phyloP scores from a whole-genome alignment of 1,140 invertebrate genomes.

The Streblospio benedicti region DNA sequence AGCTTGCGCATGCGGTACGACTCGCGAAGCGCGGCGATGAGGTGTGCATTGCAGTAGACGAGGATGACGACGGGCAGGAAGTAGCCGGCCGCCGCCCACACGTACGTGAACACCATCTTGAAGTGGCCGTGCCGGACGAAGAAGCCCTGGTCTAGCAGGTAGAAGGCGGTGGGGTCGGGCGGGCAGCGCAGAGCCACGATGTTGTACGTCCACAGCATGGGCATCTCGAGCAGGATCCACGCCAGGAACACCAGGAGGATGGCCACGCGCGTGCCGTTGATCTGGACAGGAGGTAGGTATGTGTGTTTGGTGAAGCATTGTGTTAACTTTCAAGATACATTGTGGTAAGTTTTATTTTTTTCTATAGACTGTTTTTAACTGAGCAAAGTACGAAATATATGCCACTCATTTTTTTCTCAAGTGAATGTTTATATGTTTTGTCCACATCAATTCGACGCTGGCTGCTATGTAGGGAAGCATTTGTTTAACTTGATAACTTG shows the following conservation, averaged over 20 bases:
- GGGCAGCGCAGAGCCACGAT: not conserved
- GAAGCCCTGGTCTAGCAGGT: conserved; percentile 4
- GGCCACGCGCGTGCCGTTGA: not conserved
- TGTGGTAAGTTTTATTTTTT: too few relatives aligned
- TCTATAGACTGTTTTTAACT: too few relatives aligned
- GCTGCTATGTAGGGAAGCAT: too few relatives aligned
- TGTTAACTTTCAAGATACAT: too few relatives aligned
- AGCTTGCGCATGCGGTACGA: conserved; percentile 10
- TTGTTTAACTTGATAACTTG: too few relatives aligned
- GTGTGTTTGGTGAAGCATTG: too few relatives aligned
- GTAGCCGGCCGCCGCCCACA: conserved; percentile 11
- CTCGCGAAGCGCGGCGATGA: conserved; percentile 8
- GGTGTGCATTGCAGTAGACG: conserved; percentile 14
- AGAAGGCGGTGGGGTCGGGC: not conserved
- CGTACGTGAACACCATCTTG: not conserved
- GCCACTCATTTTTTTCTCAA: too few relatives aligned
- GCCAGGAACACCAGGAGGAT: not conserved
- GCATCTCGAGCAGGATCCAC: conserved; percentile 8
- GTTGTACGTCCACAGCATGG: not conserved
- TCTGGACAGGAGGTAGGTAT: not conserved
- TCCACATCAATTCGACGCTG: too few relatives aligned
- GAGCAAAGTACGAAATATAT: too few relatives aligned
- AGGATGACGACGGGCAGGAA: conserved; percentile 13
- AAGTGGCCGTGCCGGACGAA: conserved; percentile 3
- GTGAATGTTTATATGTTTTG: too few relatives aligned